Base-by-base conservation (phyloP, 2,797 vertebrate genomes). In the Ctenopoma kingsleyae region DNA sequence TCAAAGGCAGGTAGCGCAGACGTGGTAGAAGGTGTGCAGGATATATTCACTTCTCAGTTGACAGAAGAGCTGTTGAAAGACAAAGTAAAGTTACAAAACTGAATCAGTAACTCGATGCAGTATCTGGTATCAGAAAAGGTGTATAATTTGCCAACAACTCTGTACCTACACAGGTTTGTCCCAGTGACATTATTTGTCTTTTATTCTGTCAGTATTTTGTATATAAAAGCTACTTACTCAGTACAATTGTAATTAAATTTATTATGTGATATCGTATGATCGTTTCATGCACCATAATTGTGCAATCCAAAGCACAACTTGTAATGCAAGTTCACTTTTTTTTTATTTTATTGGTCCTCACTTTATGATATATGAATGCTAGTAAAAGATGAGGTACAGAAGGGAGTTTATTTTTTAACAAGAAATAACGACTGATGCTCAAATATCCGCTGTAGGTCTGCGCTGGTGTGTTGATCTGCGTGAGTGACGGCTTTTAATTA, bases 401-500 rank as follows among this genome's bases (percentile, higher is more conserved):
- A n/a, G 38, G 30, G 35, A 46, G 19, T 54, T 74, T 38, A n/a
- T 62, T 66, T 80, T 53, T 57, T 52, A 25, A 55, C 71, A 71
- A 76, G 50, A 58, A 63, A 54, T 43, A 32, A 35, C 11, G 25
- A 8, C 63, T 68, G 35, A 54, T 55, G 48, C 76, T 86, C 53
- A 61, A 74, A 75, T 78, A 66, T 81, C 71, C 25, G 10, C 62
- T 72, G 55, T 74, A 62, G 44, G 54, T 54, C 59, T 74, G 71
- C 74, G 73, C 71, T 76, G 71, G 74, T 83, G 77, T 79, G 80
- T 64, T 67, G 67, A 86, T 70, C 72, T 9, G 64, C 61, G 60
- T 92, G 93, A 94, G 84, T 94, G 93, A 94, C 90, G 77, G 89
- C 75, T 87, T 91, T 90, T 92, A 94, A 93, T 93, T 93, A 93